Conservation (phyloP, 2,888 invertebrate genomes). For the Stramonita haemastoma region DNA sequence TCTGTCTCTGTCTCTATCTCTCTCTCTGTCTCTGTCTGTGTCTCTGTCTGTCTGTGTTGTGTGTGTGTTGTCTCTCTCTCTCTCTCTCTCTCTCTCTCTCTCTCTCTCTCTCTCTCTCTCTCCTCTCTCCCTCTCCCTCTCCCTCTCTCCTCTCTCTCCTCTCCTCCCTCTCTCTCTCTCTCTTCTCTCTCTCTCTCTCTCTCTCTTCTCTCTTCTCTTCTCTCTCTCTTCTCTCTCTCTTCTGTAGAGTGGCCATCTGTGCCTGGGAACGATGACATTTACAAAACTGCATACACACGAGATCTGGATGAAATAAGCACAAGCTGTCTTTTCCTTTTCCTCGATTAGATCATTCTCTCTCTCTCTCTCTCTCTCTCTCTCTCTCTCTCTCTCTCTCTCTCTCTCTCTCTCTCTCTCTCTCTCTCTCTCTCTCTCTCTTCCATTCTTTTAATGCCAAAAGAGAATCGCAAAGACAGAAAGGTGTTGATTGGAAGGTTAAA, state of each 20-base stretch:
- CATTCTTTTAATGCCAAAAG: background rate
- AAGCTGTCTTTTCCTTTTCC: no score
- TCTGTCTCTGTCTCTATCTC: background rate
- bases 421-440: background rate
- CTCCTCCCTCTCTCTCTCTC: background rate
- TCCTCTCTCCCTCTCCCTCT: background rate
- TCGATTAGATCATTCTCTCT: background rate
- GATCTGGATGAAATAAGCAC: no score
- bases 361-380: background rate
- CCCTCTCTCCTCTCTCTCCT: background rate
- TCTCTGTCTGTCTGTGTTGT: background rate
- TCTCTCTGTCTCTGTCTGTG: background rate
- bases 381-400: constrained; percentile 23
- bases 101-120: background rate
- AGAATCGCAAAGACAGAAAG: background rate
- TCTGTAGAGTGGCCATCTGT: no score
- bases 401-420: constrained; percentile 25
- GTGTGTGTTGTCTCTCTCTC: no score
- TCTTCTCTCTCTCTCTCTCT: background rate
- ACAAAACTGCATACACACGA: no score
- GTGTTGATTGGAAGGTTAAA: no score
- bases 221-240: no score
- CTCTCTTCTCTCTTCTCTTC: background rate
- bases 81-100: background rate
- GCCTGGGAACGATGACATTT: no score